Evolutionary conservation across 2,113 vertebrate genomes (phyloP).

Genomic region (Tursiops truncatus): DNA sequence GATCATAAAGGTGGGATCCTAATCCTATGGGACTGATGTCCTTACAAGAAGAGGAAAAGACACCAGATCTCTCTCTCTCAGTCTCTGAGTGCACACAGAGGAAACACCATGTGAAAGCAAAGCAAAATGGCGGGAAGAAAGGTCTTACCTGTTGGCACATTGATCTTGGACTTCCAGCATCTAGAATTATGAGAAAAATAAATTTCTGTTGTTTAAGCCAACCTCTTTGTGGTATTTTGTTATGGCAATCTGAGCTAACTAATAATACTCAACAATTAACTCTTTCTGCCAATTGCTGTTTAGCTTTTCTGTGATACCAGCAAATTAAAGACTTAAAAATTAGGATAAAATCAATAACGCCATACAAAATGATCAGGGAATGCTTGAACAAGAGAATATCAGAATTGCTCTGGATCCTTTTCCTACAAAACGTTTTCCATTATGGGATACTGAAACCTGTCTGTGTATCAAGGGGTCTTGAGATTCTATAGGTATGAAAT

Average conservation of each 20-base stretch:
- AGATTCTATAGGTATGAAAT: background rate
- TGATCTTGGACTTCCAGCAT: background rate
- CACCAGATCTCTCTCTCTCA: rapidly evolving
- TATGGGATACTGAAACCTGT: background rate
- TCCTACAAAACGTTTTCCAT: background rate
- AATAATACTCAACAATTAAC: background rate
- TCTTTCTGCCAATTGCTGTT: background rate
- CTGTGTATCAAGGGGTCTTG: background rate
- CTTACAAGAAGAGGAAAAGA: background rate
- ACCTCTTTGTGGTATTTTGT: background rate
- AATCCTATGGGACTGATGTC: background rate
- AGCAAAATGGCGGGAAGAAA: rapidly evolving
- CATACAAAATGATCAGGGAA: background rate
- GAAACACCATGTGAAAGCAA: rapidly evolving
- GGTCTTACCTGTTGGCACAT: background rate
- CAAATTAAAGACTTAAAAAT: background rate
- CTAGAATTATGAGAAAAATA: background rate
- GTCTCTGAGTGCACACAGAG: background rate
- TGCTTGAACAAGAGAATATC: background rate
- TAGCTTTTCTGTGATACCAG: background rate
- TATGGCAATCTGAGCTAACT: background rate
- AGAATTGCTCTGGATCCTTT: background rate
- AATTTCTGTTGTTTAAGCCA: background rate
- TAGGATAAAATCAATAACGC: background rate
- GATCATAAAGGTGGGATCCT: background rate